Conservation (phyloP, 2,113 vertebrate species). For the Channa maculata region DNA sequence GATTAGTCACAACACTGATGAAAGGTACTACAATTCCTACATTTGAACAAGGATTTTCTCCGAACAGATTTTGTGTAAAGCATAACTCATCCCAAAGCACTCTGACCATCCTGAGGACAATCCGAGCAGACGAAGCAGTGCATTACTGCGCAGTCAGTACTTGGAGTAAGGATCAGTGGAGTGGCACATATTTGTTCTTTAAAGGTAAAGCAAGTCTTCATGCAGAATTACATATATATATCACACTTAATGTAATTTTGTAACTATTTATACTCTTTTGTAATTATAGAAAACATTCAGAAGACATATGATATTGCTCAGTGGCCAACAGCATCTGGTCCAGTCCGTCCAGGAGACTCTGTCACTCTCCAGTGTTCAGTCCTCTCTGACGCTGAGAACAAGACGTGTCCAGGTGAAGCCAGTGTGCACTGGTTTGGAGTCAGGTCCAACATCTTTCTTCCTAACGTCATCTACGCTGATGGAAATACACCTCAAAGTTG, state of each 20-base stretch:
- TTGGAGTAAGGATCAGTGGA: conserved; percentile 35
- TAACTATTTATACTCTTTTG: background rate
- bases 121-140: conserved; percentile 35
- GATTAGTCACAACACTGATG: conserved; percentile 6
- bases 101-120: conserved; percentile 37
- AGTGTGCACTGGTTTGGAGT: conserved; percentile 54
- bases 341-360: conserved; percentile 40
- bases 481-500: conserved; percentile 19
- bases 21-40: background rate
- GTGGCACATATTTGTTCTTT: conserved; percentile 26
- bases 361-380: conserved; percentile 60
- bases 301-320: conserved; percentile 35
- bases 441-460: background rate
- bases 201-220: conserved; percentile 28
- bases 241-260: too few species aligned
- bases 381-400: background rate
- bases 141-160: conserved; percentile 31
- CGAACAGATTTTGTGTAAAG: background rate
- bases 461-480: conserved; percentile 21
- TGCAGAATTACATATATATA: background rate
- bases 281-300: conserved; percentile 16
- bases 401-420: conserved; percentile 20
- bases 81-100: background rate
- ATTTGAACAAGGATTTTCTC: background rate
- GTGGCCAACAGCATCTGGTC: background rate